phyloP scores from a whole-genome alignment of 1,140 invertebrate genomes.

The Pachyrhynchus sulphureomaculatus region DNA sequence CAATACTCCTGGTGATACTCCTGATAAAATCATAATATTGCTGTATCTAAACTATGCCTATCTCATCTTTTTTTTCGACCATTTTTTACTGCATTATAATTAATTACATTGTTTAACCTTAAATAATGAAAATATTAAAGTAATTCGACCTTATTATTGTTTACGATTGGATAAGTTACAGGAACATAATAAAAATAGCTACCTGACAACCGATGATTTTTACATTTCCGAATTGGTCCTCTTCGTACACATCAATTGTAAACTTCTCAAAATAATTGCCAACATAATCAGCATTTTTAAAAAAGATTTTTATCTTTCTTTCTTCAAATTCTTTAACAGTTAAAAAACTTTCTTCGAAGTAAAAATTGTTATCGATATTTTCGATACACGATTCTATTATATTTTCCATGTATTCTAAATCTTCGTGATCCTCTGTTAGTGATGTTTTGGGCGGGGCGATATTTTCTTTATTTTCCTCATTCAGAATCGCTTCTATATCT shows the following conservation, averaged over 20 bases:
- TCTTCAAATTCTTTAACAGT: background rate
- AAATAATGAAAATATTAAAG: too few species aligned
- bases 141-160: too few species aligned
- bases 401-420: background rate
- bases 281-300: slow-evolving; percentile 26
- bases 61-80: too few species aligned
- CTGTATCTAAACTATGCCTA: too few species aligned
- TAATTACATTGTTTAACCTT: too few species aligned
- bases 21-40: too few species aligned
- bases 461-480: slow-evolving; percentile 11
- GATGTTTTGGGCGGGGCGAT: background rate
- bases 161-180: too few species aligned
- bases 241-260: slow-evolving; percentile 22
- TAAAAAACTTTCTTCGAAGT: slow-evolving; percentile 24
- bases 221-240: background rate
- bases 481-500: background rate
- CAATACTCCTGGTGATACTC: background rate
- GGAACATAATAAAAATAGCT: too few species aligned
- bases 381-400: slow-evolving; percentile 21
- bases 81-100: background rate
- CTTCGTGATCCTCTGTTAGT: background rate
- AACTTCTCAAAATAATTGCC: slow-evolving; percentile 33
- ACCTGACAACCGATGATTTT: slow-evolving; percentile 14
- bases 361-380: slow-evolving; percentile 24
- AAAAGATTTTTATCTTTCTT: slow-evolving; percentile 18